Evolutionary conservation across 2,797 vertebrate genomes (phyloP), one percentile per base, ranked within the genome.

Genomic region (Sebastes hopkinsi): DNA sequence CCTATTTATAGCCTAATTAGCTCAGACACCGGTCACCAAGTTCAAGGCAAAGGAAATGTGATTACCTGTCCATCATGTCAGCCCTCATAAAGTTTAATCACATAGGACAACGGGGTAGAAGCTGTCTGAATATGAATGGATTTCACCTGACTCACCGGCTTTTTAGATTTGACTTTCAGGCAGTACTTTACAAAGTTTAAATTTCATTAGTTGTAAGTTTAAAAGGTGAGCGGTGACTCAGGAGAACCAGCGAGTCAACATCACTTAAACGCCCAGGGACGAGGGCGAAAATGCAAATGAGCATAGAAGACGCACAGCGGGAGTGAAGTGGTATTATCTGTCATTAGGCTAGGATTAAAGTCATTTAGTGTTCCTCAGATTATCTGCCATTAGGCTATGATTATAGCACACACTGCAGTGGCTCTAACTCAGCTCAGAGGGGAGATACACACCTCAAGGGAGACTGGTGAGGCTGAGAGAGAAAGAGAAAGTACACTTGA

Each of bases 331-430:
- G 72, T 36, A 46, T 78, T 85, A 52, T 72, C 65, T 59, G 68
- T 67, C 71, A 78, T 81, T 77, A 83, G 42, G 59, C 54, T 4
- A 9, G 78, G 84, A 88, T 90, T 91, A 91, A 88, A 90, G 87
- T 86, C 60, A 81, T 87, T 88, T 69, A 87, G 82, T 78, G 80
- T 79, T 81, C 80, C 70, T 79, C 25, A 89, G 80, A 89, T 90
- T 75, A 90, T 90, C 77, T 87, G 72, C 87, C 82, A 85, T 89
- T 85, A 87, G 77, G 75, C 75, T 70, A 71, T 82, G 91, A 91
- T 92, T 88, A 89, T 56, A 73, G 80, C 72, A 2, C 85, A 80
- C 69, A 87, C 87, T 87, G 70, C 76, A 81, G 79, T 16, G 66
- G 68, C 68, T 86, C 66, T 23, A 67, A 74, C 81, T 54, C 80